Evolutionary conservation across 2,888 invertebrate species (phyloP), one percentile per base, ranked within the genome.

Genomic region (Hololepta plana): DNA sequence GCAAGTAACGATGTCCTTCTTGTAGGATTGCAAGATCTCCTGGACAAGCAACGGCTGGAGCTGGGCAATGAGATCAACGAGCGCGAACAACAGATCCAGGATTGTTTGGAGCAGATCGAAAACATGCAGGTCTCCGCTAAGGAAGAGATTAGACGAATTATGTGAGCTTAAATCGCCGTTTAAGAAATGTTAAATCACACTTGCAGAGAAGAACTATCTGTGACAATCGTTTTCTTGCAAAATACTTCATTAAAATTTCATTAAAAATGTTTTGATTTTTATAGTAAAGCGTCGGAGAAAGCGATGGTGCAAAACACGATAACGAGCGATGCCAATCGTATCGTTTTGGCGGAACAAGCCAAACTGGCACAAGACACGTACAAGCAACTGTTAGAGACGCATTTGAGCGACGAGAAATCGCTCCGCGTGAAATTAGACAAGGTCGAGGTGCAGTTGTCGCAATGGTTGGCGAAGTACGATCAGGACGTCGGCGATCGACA

Each of bases 401-500:
- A 70, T 44, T 38, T 69, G 2, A 38, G 45, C 1, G 53, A 59
- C 1, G 70, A 70, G 40, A 67, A 65, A 35, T 51, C 49, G 16
- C 51, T 64, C 27, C 53, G 67, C 31, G 53, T 53, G 1, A 58
- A 62, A 35, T 60, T 65, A 37, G 57, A 57, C 28, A 68, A 67
- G 49, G 57, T 62, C 15, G 67, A 69, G 38, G 60, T 62, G 0
- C 64, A 67, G 39, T 39, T 69, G 27, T 36, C 59, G 2, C 62
- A 59, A 17, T 66, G 67, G 64, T 45, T 70, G 4, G 55, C 60
- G 29, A 67, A 66, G 38, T 71, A 66, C 34, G 70, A 71, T 35
- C 30, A 49, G 4, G 69, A 69, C 41, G 63, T 70, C 52, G 59
- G 57, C 0, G 65, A 65, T 24, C 62, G 64, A 34, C 67, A 69